Evolutionary conservation across 2,113 vertebrate species (phyloP), one percentile per base, ranked within the genome.

Genomic region (Alectura lathami): DNA sequence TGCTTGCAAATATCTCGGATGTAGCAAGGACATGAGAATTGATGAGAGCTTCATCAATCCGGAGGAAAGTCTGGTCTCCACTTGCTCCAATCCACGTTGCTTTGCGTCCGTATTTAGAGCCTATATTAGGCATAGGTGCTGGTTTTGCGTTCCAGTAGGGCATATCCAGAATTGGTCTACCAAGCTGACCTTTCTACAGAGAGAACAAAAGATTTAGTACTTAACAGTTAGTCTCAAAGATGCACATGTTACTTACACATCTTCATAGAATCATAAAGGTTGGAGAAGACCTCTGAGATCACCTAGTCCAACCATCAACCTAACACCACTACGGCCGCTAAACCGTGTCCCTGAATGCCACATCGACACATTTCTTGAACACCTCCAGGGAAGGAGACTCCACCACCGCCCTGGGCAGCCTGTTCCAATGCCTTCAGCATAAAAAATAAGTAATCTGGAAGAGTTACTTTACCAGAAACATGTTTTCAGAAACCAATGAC

Each of bases 61-160:
- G 97, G 73, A 99, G 97, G 92, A 99, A 99, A 18, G 99, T 99
- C 97, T 99, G 99, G 97, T 99, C 99, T 74, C 99, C 99, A 24
- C 99, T 99, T 10, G 99, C 99, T 73, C 99, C 99, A 50, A 99
- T 99, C 99, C 99, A 99, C 0, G 99, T 99, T 38, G 99, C 99
- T 96, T 99, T 99, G 59, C 99, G 98, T 83, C 99, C 99, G 2
- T 99, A 99, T 93, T 99, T 99, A 91, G 99, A 98, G 66, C 99
- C 99, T 57, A 99, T 99, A 82, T 99, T 99, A 91, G 99, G 99
- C 99, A 99, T 99, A 14, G 99, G 97, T 48, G 99, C 99, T 80
- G 99, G 99, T 75, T 99, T 99, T 88, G 99, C 99, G 93, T 99
- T 99, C 99, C 99, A 99, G 94, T 99, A 99, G 47, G 99, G 99